Evolutionary conservation across 2,888 invertebrate species (phyloP), one percentile per base, ranked within the genome.

Genomic region (Eristalis arbustorum): DNA sequence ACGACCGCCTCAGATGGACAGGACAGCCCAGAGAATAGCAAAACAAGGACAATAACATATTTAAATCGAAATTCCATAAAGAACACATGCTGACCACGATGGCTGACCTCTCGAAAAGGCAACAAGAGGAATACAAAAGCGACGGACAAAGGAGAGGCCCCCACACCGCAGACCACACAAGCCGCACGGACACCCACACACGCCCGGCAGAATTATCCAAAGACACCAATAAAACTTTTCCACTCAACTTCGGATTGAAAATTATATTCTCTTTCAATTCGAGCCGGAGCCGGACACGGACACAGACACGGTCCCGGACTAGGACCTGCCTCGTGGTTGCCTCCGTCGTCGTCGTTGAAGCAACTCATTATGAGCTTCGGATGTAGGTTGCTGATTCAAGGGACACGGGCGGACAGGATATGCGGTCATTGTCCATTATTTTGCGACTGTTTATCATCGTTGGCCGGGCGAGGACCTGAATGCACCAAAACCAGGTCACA

Each of bases 391-490:
- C 66, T 31, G 66, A 80, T 84, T 80, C 75, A 72, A 76, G 71
- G 6, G 31, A 31, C 31, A 31, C 23, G 56, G 49, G 62, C 78
- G 37, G 71, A 57, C 74, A 74, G 73, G 74, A 69, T 79, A 74
- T 79, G 79, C 74, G 66, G 84, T 84, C 72, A 72, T 81, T 80
- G 84, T 84, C 81, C 81, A 84, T 84, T 84, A 75, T 81, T 81
- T 76, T 71, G 63, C 67, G 84, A 68, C 75, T 72, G 81, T 84
- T 59, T 84, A 75, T 84, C 84, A 84, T 81, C 67, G 66, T 42
- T 61, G 71, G 84, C 49, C 80, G 64, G n/a, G 57, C 80, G 72
- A 80, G 66, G 67, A 31, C 80, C 66, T 57, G 76, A 76, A 76
- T 72, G 56, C 80, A 72, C 67, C 76, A 67, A 81, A n/a, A 75